Conservation (phyloP, 2,888 invertebrate genomes). For the Anorthoa munda region DNA sequence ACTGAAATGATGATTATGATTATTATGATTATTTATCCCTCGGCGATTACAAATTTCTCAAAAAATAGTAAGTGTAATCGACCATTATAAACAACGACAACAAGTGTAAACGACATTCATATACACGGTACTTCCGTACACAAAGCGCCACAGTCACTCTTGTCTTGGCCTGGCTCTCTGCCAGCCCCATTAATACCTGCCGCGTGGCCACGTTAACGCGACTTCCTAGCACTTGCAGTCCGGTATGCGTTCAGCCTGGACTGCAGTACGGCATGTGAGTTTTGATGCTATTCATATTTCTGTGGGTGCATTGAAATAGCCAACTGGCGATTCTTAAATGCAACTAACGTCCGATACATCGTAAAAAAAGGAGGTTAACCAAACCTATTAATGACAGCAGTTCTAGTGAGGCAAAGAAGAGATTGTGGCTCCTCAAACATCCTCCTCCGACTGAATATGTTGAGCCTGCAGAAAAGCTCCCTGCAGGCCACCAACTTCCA, state of each 20-base stretch:
- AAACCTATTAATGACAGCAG: no score
- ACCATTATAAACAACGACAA: neutral
- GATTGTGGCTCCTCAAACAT: no score
- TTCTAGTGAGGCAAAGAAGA: no score
- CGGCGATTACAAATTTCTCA: no score
- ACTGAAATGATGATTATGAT: no score
- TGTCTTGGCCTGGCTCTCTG: slow-evolving; percentile 33
- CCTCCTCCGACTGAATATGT: no score
- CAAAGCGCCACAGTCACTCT: slow-evolving; percentile 28
- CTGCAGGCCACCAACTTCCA: no score
- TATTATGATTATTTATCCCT: no score
- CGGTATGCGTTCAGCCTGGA: neutral
- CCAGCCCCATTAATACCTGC: slow-evolving; percentile 48
- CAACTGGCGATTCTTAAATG: neutral
- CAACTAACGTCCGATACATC: neutral
- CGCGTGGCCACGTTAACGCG: slow-evolving; percentile 4
- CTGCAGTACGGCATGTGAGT: neutral
- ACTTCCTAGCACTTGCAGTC: slow-evolving; percentile 47
- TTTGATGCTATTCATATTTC: slow-evolving; percentile 2
- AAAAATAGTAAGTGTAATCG: neutral
- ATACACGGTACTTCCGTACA: neutral
- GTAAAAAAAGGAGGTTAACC: no score
- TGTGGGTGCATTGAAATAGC: neutral
- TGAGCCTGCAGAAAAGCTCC: no score
- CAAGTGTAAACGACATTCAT: no score